phyloP scores from a whole-genome alignment of 2,797 vertebrate species.

The Emys orbicularis region DNA sequence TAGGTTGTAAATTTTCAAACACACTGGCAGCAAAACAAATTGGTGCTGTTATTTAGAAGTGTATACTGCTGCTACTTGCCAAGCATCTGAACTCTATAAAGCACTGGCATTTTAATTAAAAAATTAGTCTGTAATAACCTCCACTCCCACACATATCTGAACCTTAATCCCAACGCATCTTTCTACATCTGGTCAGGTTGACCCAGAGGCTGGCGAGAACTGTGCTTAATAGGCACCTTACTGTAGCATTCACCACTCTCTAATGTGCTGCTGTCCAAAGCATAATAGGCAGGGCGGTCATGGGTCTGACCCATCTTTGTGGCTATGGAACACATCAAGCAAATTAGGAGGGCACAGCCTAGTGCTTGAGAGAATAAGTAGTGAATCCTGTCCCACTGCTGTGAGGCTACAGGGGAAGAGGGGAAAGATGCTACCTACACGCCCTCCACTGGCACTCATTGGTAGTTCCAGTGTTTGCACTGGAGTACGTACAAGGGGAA shows the following conservation, averaged over 20 bases:
- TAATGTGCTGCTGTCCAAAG: background rate
- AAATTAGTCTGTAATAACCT: background rate
- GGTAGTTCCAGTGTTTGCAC: no score
- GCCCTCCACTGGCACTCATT: background rate
- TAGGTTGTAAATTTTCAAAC: background rate
- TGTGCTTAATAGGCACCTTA: background rate
- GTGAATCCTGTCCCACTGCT: background rate
- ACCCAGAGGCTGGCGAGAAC: background rate
- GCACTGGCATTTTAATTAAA: background rate
- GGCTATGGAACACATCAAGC: no score
- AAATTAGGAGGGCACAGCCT: background rate
- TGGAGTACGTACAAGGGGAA: background rate
- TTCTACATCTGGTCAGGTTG: background rate
- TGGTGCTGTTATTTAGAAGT: background rate
- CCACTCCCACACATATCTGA: background rate
- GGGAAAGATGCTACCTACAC: background rate
- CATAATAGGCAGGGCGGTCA: background rate
- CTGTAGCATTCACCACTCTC: background rate
- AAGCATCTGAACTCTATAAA: background rate
- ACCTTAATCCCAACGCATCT: background rate
- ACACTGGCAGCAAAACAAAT: background rate
- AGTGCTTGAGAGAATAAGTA: background rate
- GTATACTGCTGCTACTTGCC: background rate
- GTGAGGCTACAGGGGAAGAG: background rate
- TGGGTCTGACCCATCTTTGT: no score